Percentiles rank a stretch among this genome's conserved stretches.
Conservation (phyloP, 1,140 invertebrate species). For the Panagrolaimus sp. region DNA sequence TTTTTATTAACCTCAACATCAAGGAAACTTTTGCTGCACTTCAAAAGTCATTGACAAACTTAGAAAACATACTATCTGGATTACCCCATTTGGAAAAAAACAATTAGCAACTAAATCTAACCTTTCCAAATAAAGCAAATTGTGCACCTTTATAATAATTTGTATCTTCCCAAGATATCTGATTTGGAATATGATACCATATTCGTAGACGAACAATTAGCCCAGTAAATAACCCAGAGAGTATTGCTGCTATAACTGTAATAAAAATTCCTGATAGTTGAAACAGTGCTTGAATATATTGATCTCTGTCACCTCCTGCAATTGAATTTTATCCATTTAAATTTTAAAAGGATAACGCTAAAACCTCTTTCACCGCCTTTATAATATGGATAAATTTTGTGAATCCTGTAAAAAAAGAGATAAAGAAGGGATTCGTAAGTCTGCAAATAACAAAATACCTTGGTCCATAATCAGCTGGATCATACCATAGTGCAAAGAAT, state of each 20-base stretch:
- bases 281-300: conserved; percentile 68
- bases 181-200: conserved; percentile 44
- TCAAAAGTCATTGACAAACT: no score
- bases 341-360: no score
- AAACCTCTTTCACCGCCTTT: conserved; percentile 51
- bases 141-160: conserved; percentile 54
- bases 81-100: neutral
- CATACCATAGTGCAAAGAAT: conserved; percentile 49
- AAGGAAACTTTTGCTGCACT: no score
- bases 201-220: conserved; percentile 17
- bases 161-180: conserved; percentile 49
- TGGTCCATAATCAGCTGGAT: conserved; percentile 48
- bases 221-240: conserved; percentile 74
- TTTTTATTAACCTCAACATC: no score
- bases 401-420: conserved; percentile 57
- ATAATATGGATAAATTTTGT: conserved; percentile 63
- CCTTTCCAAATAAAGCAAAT: conserved; percentile 49
- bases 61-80: no score
- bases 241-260: conserved; percentile 69
- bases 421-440: neutral
- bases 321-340: no score
- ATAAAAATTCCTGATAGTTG: conserved; percentile 71
- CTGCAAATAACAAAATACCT: conserved; percentile 22
- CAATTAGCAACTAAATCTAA: no score
- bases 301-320: conserved; percentile 52